phyloP scores from a whole-genome alignment of 2,888 invertebrate genomes.

The Hemicrepidius hirtus region DNA sequence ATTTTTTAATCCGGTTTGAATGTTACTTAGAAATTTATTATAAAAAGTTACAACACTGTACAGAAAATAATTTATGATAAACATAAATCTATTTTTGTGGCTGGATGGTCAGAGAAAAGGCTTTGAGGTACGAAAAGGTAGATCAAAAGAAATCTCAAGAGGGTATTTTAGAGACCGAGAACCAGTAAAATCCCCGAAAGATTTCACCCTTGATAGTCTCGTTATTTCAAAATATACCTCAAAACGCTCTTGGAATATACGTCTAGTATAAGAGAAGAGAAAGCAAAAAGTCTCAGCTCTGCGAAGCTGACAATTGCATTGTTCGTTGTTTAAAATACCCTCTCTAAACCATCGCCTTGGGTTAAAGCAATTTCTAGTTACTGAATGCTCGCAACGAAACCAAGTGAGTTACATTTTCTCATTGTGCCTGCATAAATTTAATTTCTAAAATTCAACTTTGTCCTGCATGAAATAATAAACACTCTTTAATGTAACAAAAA shows the following conservation, averaged over 20 bases:
- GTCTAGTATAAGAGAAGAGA: conserved; percentile 4
- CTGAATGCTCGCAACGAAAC: not conserved
- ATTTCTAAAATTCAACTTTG: not conserved
- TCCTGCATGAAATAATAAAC: too few relatives aligned
- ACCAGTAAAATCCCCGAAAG: conserved; percentile 41
- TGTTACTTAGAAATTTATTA: too few relatives aligned
- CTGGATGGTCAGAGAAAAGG: conserved; percentile 22
- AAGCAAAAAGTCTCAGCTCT: conserved; percentile 11
- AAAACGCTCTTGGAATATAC: conserved; percentile 22
- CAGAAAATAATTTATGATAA: conserved; percentile 29
- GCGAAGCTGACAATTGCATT: conserved; percentile 19
- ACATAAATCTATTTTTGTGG: conserved; percentile 27
- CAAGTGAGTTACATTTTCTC: conserved; percentile 9
- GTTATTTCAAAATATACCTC: conserved; percentile 41
- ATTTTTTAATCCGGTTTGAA: not conserved
- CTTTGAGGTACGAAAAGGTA: conserved; percentile 36
- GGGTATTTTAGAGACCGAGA: conserved; percentile 40
- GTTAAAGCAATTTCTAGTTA: conserved; percentile 19
- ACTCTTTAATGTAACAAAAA: too few relatives aligned
- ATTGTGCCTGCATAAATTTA: not conserved
- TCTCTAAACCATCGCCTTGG: conserved; percentile 10
- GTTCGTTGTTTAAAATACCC: conserved; percentile 8
- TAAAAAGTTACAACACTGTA: conserved; percentile 1
- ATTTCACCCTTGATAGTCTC: conserved; percentile 42
- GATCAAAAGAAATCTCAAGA: conserved; percentile 41